Percentiles rank a stretch among this genome's conserved stretches.
These are phyloP conservation scores for Parthenolecanium corni DNA, from an alignment of 2,888 invertebrate species.

Conservation along the genomic window DNA sequence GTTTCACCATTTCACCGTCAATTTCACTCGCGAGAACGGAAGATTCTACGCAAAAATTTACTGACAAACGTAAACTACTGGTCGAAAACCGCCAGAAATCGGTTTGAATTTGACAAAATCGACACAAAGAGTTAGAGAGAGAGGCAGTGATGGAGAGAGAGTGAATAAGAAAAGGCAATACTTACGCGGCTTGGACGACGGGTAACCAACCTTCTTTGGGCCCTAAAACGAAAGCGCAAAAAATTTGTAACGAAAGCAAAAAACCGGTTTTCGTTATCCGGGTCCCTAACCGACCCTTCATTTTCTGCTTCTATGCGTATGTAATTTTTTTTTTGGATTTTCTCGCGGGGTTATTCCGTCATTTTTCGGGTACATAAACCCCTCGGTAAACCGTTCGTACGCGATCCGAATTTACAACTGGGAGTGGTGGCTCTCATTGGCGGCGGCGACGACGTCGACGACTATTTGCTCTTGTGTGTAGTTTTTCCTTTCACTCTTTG, in stretches of 20 bases:
- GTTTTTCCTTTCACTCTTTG: too few species aligned
- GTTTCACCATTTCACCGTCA: too few species aligned
- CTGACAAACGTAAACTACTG: too few species aligned
- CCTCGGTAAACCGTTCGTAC: slow-evolving; percentile 22
- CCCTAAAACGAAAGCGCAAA: slow-evolving; percentile 22
- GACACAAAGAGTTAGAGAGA: too few species aligned
- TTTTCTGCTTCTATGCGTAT: not conserved
- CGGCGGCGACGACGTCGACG: slow-evolving; percentile 4
- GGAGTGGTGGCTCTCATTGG: slow-evolving; percentile 26
- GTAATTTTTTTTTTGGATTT: not conserved
- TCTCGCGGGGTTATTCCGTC: slow-evolving; percentile 22
- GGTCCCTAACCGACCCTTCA: slow-evolving; percentile 17
- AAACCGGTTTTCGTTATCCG: slow-evolving; percentile 21
- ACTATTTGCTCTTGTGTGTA: slow-evolving; percentile 10
- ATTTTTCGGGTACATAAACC: slow-evolving; percentile 4
- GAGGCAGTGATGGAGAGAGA: too few species aligned
- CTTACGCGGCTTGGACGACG: slow-evolving; percentile 20
- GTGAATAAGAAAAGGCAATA: not conserved
- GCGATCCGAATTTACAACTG: slow-evolving; percentile 27
- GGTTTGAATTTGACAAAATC: too few species aligned
- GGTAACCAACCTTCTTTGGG: slow-evolving; percentile 20
- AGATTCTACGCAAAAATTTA: too few species aligned
- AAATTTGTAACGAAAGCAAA: slow-evolving; percentile 21
- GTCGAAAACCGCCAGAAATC: too few species aligned
- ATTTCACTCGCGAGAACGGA: too few species aligned